Conservation (phyloP, 2,113 vertebrate species). For the Corapipo altera region DNA sequence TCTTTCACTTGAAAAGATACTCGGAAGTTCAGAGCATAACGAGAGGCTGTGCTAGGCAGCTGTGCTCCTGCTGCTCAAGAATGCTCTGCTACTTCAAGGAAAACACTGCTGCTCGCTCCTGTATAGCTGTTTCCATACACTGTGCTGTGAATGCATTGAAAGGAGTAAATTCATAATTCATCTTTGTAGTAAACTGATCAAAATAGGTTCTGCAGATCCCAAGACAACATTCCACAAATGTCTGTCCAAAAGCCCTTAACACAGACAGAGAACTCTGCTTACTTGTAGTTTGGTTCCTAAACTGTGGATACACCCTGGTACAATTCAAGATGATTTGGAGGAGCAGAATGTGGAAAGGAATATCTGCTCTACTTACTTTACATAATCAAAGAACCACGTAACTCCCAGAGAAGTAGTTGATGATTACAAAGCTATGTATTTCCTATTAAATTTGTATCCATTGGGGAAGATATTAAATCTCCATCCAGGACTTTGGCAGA, state of each 20-base stretch:
- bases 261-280: background rate
- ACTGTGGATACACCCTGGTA: background rate
- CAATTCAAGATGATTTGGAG: background rate
- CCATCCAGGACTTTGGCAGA: background rate
- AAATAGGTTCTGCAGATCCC: background rate
- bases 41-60: background rate
- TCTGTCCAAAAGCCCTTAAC: background rate
- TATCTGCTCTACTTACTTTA: background rate
- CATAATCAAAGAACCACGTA: background rate
- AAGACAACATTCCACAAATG: background rate
- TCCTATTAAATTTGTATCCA: background rate
- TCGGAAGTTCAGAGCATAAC: background rate
- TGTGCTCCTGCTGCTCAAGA: background rate
- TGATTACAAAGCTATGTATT: background rate
- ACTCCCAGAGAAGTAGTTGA: background rate
- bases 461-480: background rate
- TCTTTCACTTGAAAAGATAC: background rate
- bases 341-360: background rate
- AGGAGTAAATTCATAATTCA: background rate
- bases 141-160: background rate
- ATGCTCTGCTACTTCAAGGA: background rate
- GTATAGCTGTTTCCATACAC: background rate
- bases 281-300: background rate
- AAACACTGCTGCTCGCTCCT: background rate
- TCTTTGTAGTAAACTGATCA: background rate